Evolutionary conservation across 2,113 vertebrate species (phyloP), one percentile per base, ranked within the genome.

Genomic region (Phalacrocorax aristotelis): DNA sequence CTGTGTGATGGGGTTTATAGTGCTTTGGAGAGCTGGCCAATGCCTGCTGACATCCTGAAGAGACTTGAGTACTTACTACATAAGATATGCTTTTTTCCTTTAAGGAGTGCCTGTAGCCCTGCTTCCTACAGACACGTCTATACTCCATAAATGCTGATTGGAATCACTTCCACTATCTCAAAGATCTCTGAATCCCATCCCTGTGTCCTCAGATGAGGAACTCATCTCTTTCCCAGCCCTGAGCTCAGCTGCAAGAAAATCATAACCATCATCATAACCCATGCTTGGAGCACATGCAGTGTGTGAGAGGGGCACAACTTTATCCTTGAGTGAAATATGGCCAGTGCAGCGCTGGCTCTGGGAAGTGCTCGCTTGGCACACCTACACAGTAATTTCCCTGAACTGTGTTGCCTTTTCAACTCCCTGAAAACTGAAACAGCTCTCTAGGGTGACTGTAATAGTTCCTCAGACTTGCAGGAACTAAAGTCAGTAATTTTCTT

Each of bases 241-340:
- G 72, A 81, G 57, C 34, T 78, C 42, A 68, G 36, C 71, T 55
- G 57, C n/a, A 85, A 36, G 75, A 57, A 57, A 49, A 77, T 38
- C 38, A 38, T 38, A 38, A 38, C 38, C 38, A 38, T 38, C 38
- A 38, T 38, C 38, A 38, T 38, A 38, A 38, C 10, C 38, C 38
- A 0, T 27, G 54, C 65, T 40, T 21, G 16, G 40, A 6, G 2
- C 25, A 62, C 1, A 0, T 7, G 55, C 9, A 4, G 19, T 2
- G 22, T 27, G 58, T 10, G 64, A 72, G 75, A 44, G 58, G 42
- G 26, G 42, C 81, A 0, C 54, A 60, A 10, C 72, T 80, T n/a
- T 18, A 40, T 26, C 54, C 30, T 60, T 18, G 22, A 40, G 60
- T n/a, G n/a, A 62, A 44, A 14, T 5, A 21, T 0, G 2, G 64